Evolutionary conservation across 2,888 invertebrate species (phyloP), one percentile per base, ranked within the genome.

Genomic region (Drosophila affinis): DNA sequence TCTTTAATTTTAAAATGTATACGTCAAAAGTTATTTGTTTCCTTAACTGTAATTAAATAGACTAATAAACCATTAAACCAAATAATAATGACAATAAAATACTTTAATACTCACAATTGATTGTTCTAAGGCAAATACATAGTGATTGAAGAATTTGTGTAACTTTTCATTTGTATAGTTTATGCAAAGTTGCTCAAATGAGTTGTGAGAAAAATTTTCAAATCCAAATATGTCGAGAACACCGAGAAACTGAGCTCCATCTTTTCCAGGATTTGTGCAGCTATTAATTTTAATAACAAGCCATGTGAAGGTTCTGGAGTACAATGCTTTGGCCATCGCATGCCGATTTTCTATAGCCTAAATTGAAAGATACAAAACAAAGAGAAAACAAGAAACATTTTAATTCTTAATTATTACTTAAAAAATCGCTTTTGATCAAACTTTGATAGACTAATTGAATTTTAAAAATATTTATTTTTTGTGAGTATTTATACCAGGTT

Each of bases 91-190:
- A 21, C 10, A 21, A 17, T 14, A 9, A 3, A 14, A 34, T 59
- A 44, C 10, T 45, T 55, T 55, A 18, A 52, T 80, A 95, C 97
- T 95, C 93, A 98, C 97, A 90, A 97, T 96, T 93, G 97, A 97
- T 92, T 98, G 98, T 91, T 98, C 98, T 77, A 98, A 91, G 1
- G 98, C 97, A 90, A 98, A 98, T 29, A 98, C 98, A 90, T 98
- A 98, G 91, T 98, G 98, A 93, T 98, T 98, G 93, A 98, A 98
- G 93, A 98, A 98, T 93, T 97, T 97, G 91, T 98, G 98, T 44
- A 98, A 93, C 91, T 98, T 98, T 92, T 98, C 98, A 90, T 98
- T 98, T 0, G 98, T 97, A 92, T 97, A 98, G 92, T 98, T 98
- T 77, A 98, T 98, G 91, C 98, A 98, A 12, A 98, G 94, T 89